These are phyloP conservation scores for Cathartes aura DNA, from an alignment of 2,113 vertebrate genomes.

Conservation along the genomic window DNA sequence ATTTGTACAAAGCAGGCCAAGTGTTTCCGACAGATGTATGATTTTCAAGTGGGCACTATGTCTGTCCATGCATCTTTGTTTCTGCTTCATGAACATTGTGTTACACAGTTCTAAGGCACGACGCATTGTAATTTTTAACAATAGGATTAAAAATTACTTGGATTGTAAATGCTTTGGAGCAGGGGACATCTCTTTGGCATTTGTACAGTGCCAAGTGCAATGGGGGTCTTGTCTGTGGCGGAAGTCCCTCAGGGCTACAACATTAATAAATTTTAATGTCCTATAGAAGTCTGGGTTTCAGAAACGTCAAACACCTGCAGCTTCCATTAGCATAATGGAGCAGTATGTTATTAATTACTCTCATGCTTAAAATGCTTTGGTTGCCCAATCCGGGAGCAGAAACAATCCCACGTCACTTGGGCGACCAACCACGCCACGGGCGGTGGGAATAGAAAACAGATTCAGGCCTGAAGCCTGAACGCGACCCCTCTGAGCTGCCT, in stretches of 20 bases:
- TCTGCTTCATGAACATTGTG: background rate
- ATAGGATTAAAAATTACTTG: background rate
- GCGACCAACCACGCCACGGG: background rate
- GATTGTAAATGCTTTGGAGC: conserved; percentile 3
- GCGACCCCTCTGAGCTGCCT: background rate
- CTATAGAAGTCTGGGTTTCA: background rate
- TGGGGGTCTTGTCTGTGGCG: rapidly evolving
- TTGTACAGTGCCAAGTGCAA: background rate
- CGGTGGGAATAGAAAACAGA: conserved; percentile 4
- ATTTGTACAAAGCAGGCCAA: background rate
- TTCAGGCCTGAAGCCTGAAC: background rate
- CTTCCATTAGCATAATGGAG: background rate
- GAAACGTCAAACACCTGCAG: conserved; percentile 15
- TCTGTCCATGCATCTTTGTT: background rate
- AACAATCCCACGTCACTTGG: background rate
- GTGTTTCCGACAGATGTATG: background rate
- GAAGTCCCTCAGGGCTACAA: background rate
- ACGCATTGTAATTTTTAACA: conserved; percentile 27
- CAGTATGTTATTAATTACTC: background rate
- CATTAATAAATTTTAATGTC: background rate
- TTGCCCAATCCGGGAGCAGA: background rate
- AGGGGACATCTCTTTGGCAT: background rate
- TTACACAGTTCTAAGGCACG: background rate
- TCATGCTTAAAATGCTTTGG: background rate
- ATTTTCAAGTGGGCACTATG: background rate